These are phyloP conservation scores for Paramormyrops hopkinsi DNA, from an alignment of 2,797 vertebrate genomes.

Conservation along the genomic window DNA sequence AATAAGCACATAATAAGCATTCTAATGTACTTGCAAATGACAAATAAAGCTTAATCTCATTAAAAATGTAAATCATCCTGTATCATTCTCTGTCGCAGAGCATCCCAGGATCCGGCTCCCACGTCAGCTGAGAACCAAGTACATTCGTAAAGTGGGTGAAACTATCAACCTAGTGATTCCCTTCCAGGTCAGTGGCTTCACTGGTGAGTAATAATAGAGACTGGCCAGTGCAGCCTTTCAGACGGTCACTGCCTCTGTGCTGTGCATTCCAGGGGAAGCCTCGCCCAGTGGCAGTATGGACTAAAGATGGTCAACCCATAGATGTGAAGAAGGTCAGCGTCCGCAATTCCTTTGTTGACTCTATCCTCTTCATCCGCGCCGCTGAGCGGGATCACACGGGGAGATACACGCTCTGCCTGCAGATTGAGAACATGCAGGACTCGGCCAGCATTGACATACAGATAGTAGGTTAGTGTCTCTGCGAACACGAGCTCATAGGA, in stretches of 20 bases:
- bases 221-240: not conserved
- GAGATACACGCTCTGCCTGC: constrained; percentile 69
- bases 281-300: constrained; percentile 72
- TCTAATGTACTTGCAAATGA: not conserved
- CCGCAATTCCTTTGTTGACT: constrained; percentile 70
- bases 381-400: constrained; percentile 76
- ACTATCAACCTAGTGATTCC: constrained; percentile 79
- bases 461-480: constrained; percentile 64
- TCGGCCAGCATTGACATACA: constrained; percentile 65
- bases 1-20: not conserved
- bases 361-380: constrained; percentile 78
- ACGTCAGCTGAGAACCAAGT: constrained; percentile 77
- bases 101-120: constrained; percentile 85
- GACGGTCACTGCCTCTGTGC: not conserved
- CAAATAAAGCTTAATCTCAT: not conserved
- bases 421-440: constrained; percentile 86
- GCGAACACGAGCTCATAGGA: not conserved
- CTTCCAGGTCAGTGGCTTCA: constrained; percentile 71
- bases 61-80: not conserved
- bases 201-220: not conserved
- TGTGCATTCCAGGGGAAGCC: constrained; percentile 72
- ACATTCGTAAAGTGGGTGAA: constrained; percentile 75
- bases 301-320: constrained; percentile 71
- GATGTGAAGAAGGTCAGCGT: constrained; percentile 62
- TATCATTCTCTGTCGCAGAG: constrained; percentile 54